phyloP scores from a whole-genome alignment of 2,113 vertebrate genomes.

The Etia nguti region DNA sequence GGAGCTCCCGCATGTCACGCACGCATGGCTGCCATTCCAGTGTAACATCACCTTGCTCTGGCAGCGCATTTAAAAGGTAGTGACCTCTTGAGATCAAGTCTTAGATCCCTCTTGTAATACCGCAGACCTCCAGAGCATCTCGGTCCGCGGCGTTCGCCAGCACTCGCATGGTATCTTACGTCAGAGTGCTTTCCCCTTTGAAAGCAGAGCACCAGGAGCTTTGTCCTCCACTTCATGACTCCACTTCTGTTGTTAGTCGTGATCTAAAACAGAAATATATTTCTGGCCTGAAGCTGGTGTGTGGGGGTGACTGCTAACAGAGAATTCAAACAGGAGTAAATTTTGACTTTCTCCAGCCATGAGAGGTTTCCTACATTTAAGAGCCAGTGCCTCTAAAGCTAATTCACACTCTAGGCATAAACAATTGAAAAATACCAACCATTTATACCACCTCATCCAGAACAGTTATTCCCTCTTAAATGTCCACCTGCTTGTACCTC shows the following conservation, averaged over 20 bases:
- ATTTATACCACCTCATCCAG: not conserved
- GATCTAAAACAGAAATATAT: not conserved
- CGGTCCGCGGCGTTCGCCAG: not conserved
- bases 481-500: not conserved
- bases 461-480: not conserved
- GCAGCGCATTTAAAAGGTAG: constrained; percentile 11
- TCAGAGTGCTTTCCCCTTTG: not conserved
- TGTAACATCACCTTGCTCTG: constrained; percentile 21
- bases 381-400: not conserved
- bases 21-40: not conserved
- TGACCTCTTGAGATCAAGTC: not conserved
- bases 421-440: not conserved
- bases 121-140: constrained; percentile 12
- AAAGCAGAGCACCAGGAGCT: not conserved
- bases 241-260: not conserved
- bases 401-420: not conserved
- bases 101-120: not conserved
- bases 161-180: not conserved
- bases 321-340: not conserved
- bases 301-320: not conserved
- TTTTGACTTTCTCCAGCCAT: not conserved
- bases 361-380: not conserved
- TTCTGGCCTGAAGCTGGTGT: not conserved
- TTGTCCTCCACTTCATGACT: not conserved
- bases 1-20: not conserved